Evolutionary conservation across 2,797 vertebrate species (phyloP).

Genomic region (Squalus acanthias): DNA sequence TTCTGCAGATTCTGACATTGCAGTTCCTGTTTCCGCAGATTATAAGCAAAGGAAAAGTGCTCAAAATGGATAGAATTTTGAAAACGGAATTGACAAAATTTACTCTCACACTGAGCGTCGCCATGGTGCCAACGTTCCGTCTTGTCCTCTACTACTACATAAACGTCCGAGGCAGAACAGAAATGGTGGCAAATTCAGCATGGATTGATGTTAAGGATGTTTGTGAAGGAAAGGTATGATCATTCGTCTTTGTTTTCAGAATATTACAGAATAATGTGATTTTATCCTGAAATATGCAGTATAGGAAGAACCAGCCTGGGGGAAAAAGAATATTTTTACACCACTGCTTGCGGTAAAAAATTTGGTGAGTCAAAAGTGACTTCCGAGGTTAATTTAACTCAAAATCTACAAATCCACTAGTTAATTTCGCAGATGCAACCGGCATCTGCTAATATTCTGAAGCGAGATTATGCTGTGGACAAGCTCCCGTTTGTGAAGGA

Average conservation of each 20-base stretch:
- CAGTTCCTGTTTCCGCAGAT: slow-evolving; percentile 45
- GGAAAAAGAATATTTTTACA: neutral
- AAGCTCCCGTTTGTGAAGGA: no score
- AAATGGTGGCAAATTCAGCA: slow-evolving; percentile 54
- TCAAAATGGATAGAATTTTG: slow-evolving; percentile 46
- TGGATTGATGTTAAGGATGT: slow-evolving; percentile 57
- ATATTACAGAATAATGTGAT: neutral
- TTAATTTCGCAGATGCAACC: no score
- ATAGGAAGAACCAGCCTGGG: neutral
- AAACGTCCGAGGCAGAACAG: fast-evolving
- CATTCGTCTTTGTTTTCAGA: neutral
- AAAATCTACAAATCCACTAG: neutral
- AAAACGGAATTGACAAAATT: slow-evolving; percentile 48
- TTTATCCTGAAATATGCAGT: neutral
- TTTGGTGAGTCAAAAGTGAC: no score
- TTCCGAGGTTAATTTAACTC: neutral
- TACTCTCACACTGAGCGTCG: slow-evolving; percentile 46
- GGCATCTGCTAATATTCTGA: no score
- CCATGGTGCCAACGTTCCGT: slow-evolving; percentile 57
- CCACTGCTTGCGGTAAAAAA: neutral
- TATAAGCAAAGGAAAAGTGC: slow-evolving; percentile 51
- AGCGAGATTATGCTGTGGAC: no score
- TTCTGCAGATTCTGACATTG: neutral
- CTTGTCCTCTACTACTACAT: slow-evolving; percentile 58
- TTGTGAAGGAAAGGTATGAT: slow-evolving; percentile 57